A percentile compares a stretch with the other conserved stretches of the same genome.
Evolutionary conservation across 2,113 vertebrate species (phyloP).

Genomic region (Elanus axillaris): DNA sequence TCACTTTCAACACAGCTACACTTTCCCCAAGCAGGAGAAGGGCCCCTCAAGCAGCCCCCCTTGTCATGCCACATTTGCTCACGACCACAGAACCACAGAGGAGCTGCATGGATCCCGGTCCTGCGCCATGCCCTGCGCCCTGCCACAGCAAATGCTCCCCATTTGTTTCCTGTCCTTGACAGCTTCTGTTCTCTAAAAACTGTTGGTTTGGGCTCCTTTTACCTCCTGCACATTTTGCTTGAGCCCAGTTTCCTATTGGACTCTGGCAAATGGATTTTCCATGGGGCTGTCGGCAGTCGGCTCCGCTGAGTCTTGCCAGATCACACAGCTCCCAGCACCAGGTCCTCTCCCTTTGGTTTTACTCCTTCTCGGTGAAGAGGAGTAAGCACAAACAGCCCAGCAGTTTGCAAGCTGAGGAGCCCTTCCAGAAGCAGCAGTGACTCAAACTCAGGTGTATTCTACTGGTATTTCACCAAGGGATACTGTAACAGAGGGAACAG

Average conservation of each 20-base stretch:
- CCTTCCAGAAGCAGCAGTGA: not conserved
- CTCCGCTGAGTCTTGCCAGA: not conserved
- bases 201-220: not conserved
- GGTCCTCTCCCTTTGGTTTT: not conserved
- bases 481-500: not conserved
- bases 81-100: fast-evolving
- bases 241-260: not conserved
- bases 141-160: not conserved
- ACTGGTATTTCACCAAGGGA: not conserved
- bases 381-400: not conserved
- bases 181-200: not conserved
- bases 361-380: not conserved
- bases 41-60: not conserved
- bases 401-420: not conserved
- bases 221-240: not conserved
- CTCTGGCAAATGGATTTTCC: constrained; percentile 10
- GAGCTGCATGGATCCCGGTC: fast-evolving
- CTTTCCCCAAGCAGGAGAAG: not conserved
- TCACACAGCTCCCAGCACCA: not conserved
- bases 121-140: fast-evolving
- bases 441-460: fast-evolving
- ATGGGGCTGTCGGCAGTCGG: not conserved
- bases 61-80: fast-evolving
- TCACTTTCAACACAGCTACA: not conserved
- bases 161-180: not conserved